A percentile compares a stretch with the other conserved stretches of the same genome.
These are phyloP conservation scores for Cheilosia vulpina DNA, from an alignment of 2,888 invertebrate species.

Conservation along the genomic window DNA sequence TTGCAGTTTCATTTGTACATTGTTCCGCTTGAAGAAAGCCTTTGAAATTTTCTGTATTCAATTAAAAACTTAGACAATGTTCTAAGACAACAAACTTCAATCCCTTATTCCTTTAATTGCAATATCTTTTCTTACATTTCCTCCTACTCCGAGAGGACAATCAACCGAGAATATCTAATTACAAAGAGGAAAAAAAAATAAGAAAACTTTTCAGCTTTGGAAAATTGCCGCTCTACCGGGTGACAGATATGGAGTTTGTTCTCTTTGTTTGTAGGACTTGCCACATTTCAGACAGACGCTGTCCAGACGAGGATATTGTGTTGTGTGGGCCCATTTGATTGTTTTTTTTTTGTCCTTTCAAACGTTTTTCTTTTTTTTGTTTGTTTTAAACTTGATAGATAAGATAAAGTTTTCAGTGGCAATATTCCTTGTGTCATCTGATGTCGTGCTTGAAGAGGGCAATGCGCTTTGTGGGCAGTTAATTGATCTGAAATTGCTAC, in stretches of 20 bases:
- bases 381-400: conserved; percentile 36
- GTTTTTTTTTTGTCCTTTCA: neutral
- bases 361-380: conserved; percentile 10
- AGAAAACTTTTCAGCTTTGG: conserved; percentile 29
- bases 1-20: neutral
- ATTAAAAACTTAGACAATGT: conserved; percentile 35
- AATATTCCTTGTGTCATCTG: conserved; percentile 4
- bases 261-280: conserved; percentile 35
- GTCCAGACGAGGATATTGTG: conserved; percentile 42
- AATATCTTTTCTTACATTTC: conserved; percentile 21
- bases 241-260: conserved; percentile 21
- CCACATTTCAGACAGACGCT: conserved; percentile 50
- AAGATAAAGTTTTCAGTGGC: conserved; percentile 11
- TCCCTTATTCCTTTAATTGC: conserved; percentile 10
- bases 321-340: neutral
- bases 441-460: neutral
- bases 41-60: conserved; percentile 18
- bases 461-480: conserved; percentile 3
- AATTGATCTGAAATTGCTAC: neutral
- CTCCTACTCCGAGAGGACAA: conserved; percentile 20
- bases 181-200: conserved; percentile 30
- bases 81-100: neutral
- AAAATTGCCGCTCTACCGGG: conserved; percentile 25
- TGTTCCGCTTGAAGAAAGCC: neutral
- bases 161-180: conserved; percentile 52